Evolutionary conservation across 30 jellyfish, hydroid and myxozoan species (phyloP), one percentile per base, ranked within the genome.

Genomic region (Cassiopea andromeda): DNA sequence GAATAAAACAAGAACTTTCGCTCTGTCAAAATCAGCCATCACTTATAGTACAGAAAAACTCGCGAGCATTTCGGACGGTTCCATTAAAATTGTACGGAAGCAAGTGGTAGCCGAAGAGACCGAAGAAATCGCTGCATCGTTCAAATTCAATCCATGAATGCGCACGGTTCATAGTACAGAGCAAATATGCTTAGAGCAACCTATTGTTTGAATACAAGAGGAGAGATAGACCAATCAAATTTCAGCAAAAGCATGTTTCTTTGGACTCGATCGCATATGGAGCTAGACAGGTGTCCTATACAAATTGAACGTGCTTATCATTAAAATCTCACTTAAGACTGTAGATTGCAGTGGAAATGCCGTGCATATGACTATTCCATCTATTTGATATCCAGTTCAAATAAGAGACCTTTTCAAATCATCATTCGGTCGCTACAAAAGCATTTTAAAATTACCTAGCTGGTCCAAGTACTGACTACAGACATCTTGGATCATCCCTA

Each of bases 221-320:
- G 50, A 10, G 15, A 43, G 79, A 70, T 18, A 54, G 38, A 38
- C 79, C 79, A 70, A 70, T 70, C 79, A 70, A 10, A 70, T n/a
- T 70, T 43, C n/a, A 5, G 79, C 15, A 43, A 70, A 70, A 14
- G 49, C 79, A 16, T 70, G 73, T 70, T 70, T 70, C 79, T 70
- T 18, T 43, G 50, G 79, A 10, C 38, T 70, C 38, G 79, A 70
- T 9, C 79, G 79, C 79, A 70, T 70, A 70, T 70, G 57, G 45
- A 54, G 79, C 38, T 70, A 10, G 50, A 77, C 86, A 77, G 86
- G 86, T 77, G 86, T 58, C 59, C n/a, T 77, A 47, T 16, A 60
- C 59, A 49, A 77, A 58, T 60, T 49, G 49, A 58, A 77, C 74
- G 70, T 49, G 74, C 16, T 49, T 48, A 2, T 77, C 70, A 54